Base-by-base conservation (phyloP, 2,888 invertebrate genomes). In the Dolomedes plantarius region DNA sequence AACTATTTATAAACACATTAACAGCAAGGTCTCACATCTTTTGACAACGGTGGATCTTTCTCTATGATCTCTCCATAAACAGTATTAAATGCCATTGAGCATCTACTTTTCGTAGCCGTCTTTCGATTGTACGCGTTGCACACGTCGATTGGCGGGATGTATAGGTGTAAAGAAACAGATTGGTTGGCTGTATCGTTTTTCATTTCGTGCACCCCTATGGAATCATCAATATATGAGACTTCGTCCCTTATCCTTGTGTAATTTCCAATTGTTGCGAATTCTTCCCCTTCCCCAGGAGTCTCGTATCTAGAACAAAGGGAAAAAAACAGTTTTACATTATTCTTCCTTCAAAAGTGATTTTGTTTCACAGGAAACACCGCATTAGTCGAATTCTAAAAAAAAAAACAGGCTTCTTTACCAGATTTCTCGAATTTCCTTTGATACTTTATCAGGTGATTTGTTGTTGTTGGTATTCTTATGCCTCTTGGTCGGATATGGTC, bases 161-260 rank as follows among this genome's bases (percentile, higher is more conserved):
- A 69, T 39, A 69, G 23, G 41, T 69, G 69, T 13, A 69, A 32
- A 23, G 69, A 69, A 1, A 69, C 41, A 6, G 39, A 27, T 16
- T 31, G 39, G 11, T 69, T n/a, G 2, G 13, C 16, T 0, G 32
- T 41, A 16, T 69, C 69, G 11, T 69, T 69, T 27, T 16, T 39
- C 41, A 69, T 39, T 27, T 69, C 69, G 69, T 69, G 69, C 1
- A 69, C 39, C 7, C 69, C 69, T 0, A 69, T 69, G 0, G 39
- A 23, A 16, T 69, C 39, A 6, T 69, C 39, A 13, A 69, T 69
- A 9, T 19, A 69, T 5, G 27, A 13, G 9, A 41, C 41, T 23
- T 69, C 39, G 27, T 69, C 27, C 23, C 36, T 13, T 69, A 41
- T 1, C 69, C 41, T 69, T 6, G 16, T 1, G 23, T 27, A 11